Percentiles rank a stretch among this genome's conserved stretches.
phyloP scores from a whole-genome alignment of 92 coral and sea anemone species.

The Bergia puertoricense region DNA sequence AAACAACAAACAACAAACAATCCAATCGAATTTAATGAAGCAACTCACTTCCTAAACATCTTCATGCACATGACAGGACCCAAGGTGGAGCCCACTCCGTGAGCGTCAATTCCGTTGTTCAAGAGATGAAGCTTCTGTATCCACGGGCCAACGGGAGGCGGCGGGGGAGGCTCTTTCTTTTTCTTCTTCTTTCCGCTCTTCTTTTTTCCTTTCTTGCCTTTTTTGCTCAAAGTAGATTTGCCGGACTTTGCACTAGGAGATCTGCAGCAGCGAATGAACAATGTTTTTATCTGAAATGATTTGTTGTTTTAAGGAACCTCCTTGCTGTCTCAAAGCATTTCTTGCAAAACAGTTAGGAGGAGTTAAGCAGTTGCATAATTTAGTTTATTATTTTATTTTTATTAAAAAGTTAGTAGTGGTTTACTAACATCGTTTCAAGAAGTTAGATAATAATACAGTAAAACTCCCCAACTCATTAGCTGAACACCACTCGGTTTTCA shows the following conservation, averaged over 20 bases:
- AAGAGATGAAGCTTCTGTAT: conserved; percentile 89
- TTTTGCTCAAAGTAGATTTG: conserved; percentile 65
- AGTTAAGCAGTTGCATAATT: no score
- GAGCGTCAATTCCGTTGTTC: conserved; percentile 93
- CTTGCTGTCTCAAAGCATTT: not conserved
- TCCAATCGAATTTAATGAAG: no score
- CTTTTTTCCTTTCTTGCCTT: conserved; percentile 85
- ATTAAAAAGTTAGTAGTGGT: no score
- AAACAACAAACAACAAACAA: no score
- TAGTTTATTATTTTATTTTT: no score
- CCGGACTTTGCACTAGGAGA: conserved; percentile 63
- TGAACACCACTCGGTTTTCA: no score
- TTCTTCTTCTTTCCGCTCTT: conserved; percentile 79
- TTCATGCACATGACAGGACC: conserved; percentile 99
- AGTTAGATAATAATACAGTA: no score
- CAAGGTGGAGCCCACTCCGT: conserved; percentile 85
- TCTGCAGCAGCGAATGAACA: not conserved
- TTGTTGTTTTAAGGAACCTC: not conserved
- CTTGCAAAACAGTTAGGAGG: not conserved
- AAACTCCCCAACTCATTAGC: no score
- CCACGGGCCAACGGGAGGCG: conserved; percentile 99
- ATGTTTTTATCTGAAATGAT: not conserved
- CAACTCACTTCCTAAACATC: conserved; percentile 92
- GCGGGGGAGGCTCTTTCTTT: conserved; percentile 92
- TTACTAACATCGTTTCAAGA: no score